Percentiles rank a stretch among this genome's conserved stretches.
These are phyloP conservation scores for Hyles lineata DNA, from an alignment of 2,888 invertebrate species.

Conservation along the genomic window DNA sequence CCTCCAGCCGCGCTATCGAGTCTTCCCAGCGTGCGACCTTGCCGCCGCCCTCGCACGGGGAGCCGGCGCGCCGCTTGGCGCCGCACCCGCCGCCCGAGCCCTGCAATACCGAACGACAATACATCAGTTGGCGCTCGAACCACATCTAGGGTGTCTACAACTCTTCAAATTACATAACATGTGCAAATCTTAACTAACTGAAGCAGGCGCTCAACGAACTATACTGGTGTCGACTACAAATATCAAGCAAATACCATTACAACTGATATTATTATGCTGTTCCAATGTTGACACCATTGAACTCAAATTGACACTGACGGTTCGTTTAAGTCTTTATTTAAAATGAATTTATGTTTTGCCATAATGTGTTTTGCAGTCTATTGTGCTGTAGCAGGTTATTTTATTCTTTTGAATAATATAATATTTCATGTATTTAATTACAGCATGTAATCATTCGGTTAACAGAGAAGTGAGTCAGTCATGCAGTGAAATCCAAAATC, in stretches of 20 bases:
- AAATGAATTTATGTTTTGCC: neutral
- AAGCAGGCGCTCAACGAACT: neutral
- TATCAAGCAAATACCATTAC: slow-evolving; percentile 18
- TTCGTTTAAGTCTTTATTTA: neutral
- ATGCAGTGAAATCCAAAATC: slow-evolving; percentile 7
- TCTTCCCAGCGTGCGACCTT: slow-evolving; percentile 83
- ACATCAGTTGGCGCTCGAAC: slow-evolving; percentile 2
- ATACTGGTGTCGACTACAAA: slow-evolving; percentile 1
- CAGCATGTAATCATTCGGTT: neutral
- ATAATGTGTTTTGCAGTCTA: neutral
- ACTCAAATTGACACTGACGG: slow-evolving; percentile 24
- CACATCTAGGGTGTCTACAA: neutral
- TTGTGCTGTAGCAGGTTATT: neutral
- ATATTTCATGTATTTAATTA: neutral
- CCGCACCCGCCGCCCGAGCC: slow-evolving; percentile 83
- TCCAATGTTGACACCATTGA: slow-evolving; percentile 11
- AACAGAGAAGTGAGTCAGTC: neutral
- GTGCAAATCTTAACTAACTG: neutral
- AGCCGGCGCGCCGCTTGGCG: slow-evolving; percentile 82
- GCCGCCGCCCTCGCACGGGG: slow-evolving; percentile 81
- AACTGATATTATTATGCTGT: neutral
- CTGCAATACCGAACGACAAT: slow-evolving; percentile 64
- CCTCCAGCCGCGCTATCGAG: slow-evolving; percentile 80
- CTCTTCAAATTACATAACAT: neutral
- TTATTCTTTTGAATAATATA: neutral